Evolutionary conservation across 2,888 invertebrate species (phyloP), one percentile per base, ranked within the genome.

Genomic region (Sympetrum striolatum): DNA sequence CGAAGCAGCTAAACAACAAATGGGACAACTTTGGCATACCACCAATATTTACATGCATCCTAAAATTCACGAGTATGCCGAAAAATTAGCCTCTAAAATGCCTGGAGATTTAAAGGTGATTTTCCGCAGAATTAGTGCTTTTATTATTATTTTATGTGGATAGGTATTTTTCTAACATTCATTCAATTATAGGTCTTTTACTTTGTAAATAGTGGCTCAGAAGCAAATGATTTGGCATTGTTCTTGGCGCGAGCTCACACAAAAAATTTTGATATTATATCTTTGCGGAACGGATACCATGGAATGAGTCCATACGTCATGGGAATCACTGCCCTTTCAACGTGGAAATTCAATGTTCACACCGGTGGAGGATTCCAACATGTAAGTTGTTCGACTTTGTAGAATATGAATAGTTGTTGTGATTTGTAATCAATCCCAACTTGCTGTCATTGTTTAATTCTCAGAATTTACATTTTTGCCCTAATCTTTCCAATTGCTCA

Each of bases 141-240:
- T 60, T 4, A 5, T n/a, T 60, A 37, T 53, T 14, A n/a, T 10
- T 10, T 60, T 37, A 10, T 4, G 37, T 37, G 39, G 12, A 22
- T 12, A 80, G n/a, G 80, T 64, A 60, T 8, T 18, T 60, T 73
- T 73, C 73, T 73, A 31, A 31, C 14, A 31, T 31, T 31, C 31
- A 25, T 64, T 39, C 31, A 60, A 12, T 93, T 93, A 31, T 93
- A 98, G 97, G 97, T 97, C 44, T 97, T 98, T 2, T 99, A 98
- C 93, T 96, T 99, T 92, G 97, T 98, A 0, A 99, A 99, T 94
- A 99, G 99, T 93, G 99, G 99, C 0, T 98, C 98, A 8, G 99
- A 99, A 94, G 99, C 99, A 0, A 99, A 99, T 93, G 99, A 99
- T 93, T 94, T 99, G 91, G 99, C 99, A 0, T 95, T 98, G 92